Evolutionary conservation across 2,113 vertebrate genomes (phyloP), one percentile per base, ranked within the genome.

Genomic region (Scopus umbretta): DNA sequence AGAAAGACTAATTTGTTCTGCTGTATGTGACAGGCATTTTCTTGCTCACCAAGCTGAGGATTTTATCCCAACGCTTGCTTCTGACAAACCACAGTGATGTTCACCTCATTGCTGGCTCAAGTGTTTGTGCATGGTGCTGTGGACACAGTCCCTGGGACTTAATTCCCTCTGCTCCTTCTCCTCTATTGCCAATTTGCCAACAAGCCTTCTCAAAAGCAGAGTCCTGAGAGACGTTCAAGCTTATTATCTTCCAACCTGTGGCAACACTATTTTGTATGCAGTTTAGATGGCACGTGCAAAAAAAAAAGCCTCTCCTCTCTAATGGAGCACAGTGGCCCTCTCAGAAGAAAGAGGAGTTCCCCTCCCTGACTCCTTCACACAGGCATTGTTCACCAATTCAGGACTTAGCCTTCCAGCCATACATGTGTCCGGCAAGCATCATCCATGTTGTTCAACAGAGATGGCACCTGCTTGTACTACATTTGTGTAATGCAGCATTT

Each of bases 381-480:
- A 55, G 38, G 42, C 2, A 9, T 30, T 55, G 59, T 53, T 65
- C 70, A 17, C 59, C 47, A 20, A 88, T 84, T 72, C 53, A 80
- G 74, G 59, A 70, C 42, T 50, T 27, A 20, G 22, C 72, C 73
- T 94, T 55, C 32, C 47, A 90, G 63, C 38, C 56, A 6, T 9
- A 25, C 19, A 4, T 10, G 65, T 52, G 52, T 68, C 47, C 16
- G 2, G 43, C 25, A 16, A 91, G 53, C 36, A 21, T 22, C n/a
- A 30, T 22, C 47, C 16, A 6, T 0, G 0, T 13, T 1, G 0
- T 5, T 86, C 52, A 70, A 61, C 49, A 45, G 56, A 65, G 56
- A 34, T 49, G 52, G 59, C 18, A 3, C 40, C 84, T 55, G 45
- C 67, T 88, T 59, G 70, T 55, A 32, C 36, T 49, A 68, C 32